These are phyloP conservation scores for Pangasianodon hypophthalmus DNA, from an alignment of 2,113 vertebrate species.

Conservation along the genomic window DNA sequence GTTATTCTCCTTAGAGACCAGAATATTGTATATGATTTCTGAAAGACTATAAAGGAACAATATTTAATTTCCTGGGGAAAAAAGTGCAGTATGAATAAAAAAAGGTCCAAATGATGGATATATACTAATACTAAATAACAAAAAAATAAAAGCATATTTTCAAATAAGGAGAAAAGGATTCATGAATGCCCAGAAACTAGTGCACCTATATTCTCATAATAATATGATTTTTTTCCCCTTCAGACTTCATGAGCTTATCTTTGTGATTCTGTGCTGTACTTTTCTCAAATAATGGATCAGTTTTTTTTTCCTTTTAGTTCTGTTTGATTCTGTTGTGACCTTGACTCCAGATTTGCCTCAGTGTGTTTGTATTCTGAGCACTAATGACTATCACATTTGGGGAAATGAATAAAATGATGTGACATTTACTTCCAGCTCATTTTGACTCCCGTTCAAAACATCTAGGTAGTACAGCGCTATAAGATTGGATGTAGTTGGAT, in stretches of 20 bases:
- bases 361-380: background rate
- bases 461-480: background rate
- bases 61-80: background rate
- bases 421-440: background rate
- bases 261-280: slow-evolving; percentile 3
- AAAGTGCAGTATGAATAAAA: background rate
- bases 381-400: background rate
- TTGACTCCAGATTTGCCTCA: background rate
- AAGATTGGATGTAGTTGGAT: background rate
- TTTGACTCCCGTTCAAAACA: background rate
- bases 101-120: background rate
- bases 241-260: background rate
- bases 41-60: no score
- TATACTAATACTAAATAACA: background rate
- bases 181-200: background rate
- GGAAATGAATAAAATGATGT: background rate
- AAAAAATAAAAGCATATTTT: background rate
- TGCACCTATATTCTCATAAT: background rate
- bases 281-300: background rate
- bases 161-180: background rate
- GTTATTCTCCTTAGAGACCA: no score
- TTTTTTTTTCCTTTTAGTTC: background rate
- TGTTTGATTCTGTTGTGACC: background rate
- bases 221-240: no score
- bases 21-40: background rate